Conservation (phyloP, 92 coral and sea anemone species). For the Epizoanthus ramosus region DNA sequence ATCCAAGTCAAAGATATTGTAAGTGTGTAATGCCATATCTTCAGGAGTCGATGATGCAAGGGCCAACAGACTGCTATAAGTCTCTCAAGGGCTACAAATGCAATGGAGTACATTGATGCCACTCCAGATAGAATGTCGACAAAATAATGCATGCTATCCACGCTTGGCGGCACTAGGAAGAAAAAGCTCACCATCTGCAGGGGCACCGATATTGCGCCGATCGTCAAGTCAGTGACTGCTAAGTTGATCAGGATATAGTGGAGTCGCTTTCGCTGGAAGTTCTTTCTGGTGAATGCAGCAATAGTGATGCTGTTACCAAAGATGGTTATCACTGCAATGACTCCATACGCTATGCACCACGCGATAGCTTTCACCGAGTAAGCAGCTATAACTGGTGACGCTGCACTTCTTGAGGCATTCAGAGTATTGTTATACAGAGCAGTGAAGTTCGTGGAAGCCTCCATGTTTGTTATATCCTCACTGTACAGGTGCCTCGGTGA, state of each 20-base stretch:
- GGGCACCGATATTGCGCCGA: constrained; percentile 5
- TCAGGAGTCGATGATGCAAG: constrained; percentile 14
- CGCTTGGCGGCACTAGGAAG: neutral
- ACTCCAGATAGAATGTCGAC: constrained; percentile 15
- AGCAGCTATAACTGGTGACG: neutral
- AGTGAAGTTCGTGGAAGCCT: too few relatives aligned
- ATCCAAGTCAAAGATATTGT: constrained; percentile 2
- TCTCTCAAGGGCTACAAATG: constrained; percentile 15
- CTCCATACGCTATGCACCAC: neutral
- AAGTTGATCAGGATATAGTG: constrained; percentile 27
- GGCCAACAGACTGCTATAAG: constrained; percentile 22
- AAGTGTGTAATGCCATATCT: neutral
- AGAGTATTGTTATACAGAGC: neutral
- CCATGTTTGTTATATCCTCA: too few relatives aligned
- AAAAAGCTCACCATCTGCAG: neutral
- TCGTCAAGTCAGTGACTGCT: constrained; percentile 13
- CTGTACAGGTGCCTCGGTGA: too few relatives aligned
- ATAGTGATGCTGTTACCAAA: constrained; percentile 26
- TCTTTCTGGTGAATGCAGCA: constrained; percentile 12
- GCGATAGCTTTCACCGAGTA: neutral
- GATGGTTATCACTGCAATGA: constrained; percentile 4
- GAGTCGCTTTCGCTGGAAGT: constrained; percentile 18
- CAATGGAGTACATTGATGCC: constrained; percentile 28
- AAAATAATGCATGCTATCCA: neutral
- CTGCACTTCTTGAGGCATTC: neutral